Evolutionary conservation across 2,888 invertebrate species (phyloP).

Genomic region (Xiphydria camelus): DNA sequence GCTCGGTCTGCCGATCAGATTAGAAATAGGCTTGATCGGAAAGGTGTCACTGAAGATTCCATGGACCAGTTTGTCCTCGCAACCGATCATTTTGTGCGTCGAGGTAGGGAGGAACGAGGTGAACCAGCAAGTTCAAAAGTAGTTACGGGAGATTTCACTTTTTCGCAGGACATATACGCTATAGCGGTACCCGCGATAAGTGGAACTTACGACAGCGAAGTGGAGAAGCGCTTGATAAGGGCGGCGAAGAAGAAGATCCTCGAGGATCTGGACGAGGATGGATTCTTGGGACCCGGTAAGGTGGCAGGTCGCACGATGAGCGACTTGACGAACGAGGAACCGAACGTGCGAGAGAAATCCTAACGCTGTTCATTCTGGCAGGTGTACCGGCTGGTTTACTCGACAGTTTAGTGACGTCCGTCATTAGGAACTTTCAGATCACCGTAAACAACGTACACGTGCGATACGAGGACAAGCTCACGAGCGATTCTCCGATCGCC

Average conservation of each 20-base stretch:
- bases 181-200: slow-evolving; percentile 76
- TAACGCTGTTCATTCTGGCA: slow-evolving; percentile 41
- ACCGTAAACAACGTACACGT: slow-evolving; percentile 78
- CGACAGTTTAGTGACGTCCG: slow-evolving; percentile 73
- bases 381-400: slow-evolving; percentile 71
- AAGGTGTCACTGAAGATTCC: slow-evolving; percentile 76
- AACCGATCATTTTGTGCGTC: slow-evolving; percentile 72
- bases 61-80: slow-evolving; percentile 76
- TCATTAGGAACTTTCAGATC: slow-evolving; percentile 80
- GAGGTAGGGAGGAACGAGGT: no score
- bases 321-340: no score
- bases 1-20: slow-evolving; percentile 78
- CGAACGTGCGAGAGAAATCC: no score
- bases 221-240: slow-evolving; percentile 72
- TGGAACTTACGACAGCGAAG: slow-evolving; percentile 71
- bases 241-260: slow-evolving; percentile 74
- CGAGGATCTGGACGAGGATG: slow-evolving; percentile 67
- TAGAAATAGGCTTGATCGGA: slow-evolving; percentile 79
- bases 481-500: slow-evolving; percentile 69
- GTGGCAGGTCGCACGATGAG: no score
- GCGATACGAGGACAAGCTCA: slow-evolving; percentile 77
- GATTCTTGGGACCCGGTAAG: slow-evolving; percentile 58
- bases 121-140: no score
- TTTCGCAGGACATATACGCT: slow-evolving; percentile 68
- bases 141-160: slow-evolving; percentile 6